Conservation (phyloP, 2,888 invertebrate species). For the Mimumesa dahlbomi region DNA sequence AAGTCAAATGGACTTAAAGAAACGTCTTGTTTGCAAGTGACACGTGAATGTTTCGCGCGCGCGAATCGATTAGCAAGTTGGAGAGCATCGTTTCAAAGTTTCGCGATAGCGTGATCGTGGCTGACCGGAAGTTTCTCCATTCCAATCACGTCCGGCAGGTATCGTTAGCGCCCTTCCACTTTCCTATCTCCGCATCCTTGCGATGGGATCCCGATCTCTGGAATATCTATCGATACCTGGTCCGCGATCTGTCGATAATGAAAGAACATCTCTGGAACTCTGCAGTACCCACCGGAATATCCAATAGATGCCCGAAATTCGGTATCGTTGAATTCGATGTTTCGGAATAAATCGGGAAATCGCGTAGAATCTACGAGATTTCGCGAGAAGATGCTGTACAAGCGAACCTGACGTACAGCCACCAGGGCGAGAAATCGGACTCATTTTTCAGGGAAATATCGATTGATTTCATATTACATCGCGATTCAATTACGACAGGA, state of each 20-base stretch:
- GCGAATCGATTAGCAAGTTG: conserved; percentile 46
- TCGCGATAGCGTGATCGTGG: conserved; percentile 34
- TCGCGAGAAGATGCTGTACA: too few relatives aligned
- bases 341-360: too few relatives aligned
- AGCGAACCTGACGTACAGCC: too few relatives aligned
- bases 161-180: conserved; percentile 68
- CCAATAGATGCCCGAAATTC: background rate
- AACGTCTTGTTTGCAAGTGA: too few relatives aligned
- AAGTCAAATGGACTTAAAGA: too few relatives aligned
- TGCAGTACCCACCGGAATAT: background rate
- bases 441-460: too few relatives aligned
- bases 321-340: background rate
- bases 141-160: conserved; percentile 70
- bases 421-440: too few relatives aligned
- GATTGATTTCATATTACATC: too few relatives aligned
- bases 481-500: too few relatives aligned
- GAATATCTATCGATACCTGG: background rate
- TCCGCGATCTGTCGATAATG: conserved; percentile 1
- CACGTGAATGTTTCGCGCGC: too few relatives aligned
- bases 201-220: conserved; percentile 5
- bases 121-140: conserved; percentile 60
- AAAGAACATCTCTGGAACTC: background rate
- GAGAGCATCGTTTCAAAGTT: conserved; percentile 35
- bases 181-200: too few relatives aligned
- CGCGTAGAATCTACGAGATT: background rate